Evolutionary conservation across 2,797 vertebrate genomes (phyloP), one percentile per base, ranked within the genome.

Genomic region (Podargus strigoides): DNA sequence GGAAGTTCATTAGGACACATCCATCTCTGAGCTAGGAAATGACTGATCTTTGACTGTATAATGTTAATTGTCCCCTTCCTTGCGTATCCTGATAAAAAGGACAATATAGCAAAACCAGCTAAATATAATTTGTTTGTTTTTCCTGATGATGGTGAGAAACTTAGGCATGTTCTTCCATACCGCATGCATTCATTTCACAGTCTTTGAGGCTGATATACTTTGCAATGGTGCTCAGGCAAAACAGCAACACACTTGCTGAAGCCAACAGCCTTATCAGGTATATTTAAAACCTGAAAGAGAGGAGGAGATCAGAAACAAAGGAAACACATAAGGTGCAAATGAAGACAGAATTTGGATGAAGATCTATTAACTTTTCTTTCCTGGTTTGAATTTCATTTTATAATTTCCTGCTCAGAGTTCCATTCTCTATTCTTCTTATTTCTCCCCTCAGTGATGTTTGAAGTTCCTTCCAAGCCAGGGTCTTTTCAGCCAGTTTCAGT

Each of bases 401-500:
- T 58, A 44, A 80, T 85, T 91, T 93, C 42, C 62, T 90, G 37
- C 22, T 69, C 24, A 47, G 21, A 58, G 36, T 63, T 77, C 47
- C 49, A 64, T 49, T 86, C 47, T 68, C 46, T 56, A 17, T 75
- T 76, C 34, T 34, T 66, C 41, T 68, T 80, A 32, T 55, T 92
- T 88, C 64, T 84, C 36, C 75, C 46, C 46, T 50, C 53, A 56
- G 22, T 49, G 39, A 50, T 50, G 53, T 78, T 89, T 87, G 68
- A 89, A 90, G 74, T 39, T 78, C 9, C 41, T 89, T 79, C 66
- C 62, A 87, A 95, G 62, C 47, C 62, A 93, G 56, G 19, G 20
- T n/a, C 72, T 90, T 88, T 92, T 79, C 73, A 94, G 68, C 26
- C 73, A 91, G 36, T 85, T 95, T 94, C 56, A 89, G 13, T 83